Evolutionary conservation across 2,888 invertebrate genomes (phyloP).

Genomic region (Argyresthia albistria): DNA sequence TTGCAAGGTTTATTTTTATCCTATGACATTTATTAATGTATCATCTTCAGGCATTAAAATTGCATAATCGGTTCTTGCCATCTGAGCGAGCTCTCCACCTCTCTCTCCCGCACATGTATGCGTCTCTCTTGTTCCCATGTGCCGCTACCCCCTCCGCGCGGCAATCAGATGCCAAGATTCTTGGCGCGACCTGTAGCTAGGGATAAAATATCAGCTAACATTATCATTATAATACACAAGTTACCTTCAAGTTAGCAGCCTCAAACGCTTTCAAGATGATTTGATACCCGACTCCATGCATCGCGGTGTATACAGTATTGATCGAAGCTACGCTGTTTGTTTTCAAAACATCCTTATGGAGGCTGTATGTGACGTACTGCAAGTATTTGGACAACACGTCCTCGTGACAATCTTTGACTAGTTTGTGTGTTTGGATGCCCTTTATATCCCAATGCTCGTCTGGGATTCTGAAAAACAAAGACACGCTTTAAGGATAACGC

Average conservation of each 20-base stretch:
- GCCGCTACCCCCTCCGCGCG: too few relatives aligned
- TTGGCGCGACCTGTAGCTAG: too few relatives aligned
- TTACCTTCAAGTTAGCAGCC: conserved; percentile 80
- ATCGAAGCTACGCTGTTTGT: conserved; percentile 71
- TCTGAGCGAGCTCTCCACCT: too few relatives aligned
- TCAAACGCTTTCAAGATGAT: conserved; percentile 84
- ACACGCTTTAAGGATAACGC: too few relatives aligned
- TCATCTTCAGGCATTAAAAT: too few relatives aligned
- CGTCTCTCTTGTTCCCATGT: too few relatives aligned
- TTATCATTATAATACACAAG: neutral
- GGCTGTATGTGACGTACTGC: conserved; percentile 63
- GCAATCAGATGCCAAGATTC: too few relatives aligned
- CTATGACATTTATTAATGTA: too few relatives aligned
- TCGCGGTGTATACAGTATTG: conserved; percentile 91
- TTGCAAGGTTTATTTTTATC: too few relatives aligned
- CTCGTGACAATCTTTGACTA: conserved; percentile 79
- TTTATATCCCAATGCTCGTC: conserved; percentile 84
- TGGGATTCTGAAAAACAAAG: conserved; percentile 71
- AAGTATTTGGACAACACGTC: conserved; percentile 80
- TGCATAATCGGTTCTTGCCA: too few relatives aligned
- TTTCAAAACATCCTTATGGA: conserved; percentile 66
- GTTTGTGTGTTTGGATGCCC: conserved; percentile 60
- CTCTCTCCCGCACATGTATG: too few relatives aligned
- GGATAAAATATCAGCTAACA: too few relatives aligned
- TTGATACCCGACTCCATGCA: conserved; percentile 96